Evolutionary conservation across 2,797 vertebrate genomes (phyloP).

Genomic region (Atherinosoma microstoma): DNA sequence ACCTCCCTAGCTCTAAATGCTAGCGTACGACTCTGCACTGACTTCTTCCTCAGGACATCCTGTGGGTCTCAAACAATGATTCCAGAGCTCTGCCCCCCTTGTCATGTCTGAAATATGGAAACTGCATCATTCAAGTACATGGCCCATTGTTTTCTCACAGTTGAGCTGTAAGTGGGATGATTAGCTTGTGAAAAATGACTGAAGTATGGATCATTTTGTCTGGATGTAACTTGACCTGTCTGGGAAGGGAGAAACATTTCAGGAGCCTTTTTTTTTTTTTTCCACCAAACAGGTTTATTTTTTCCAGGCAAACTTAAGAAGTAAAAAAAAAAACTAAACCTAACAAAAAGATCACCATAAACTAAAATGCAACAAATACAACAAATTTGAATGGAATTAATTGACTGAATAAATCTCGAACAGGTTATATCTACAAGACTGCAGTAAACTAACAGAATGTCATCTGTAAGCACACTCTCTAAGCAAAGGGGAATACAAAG

Average conservation of each 20-base stretch:
- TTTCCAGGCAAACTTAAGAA: neutral
- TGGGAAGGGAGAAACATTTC: neutral
- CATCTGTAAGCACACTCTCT: conserved; percentile 41
- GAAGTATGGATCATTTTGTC: conserved; percentile 11
- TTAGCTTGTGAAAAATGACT: conserved; percentile 40
- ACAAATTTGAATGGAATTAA: conserved; percentile 2
- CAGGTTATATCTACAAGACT: conserved; percentile 12
- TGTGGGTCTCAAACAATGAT: conserved; percentile 94
- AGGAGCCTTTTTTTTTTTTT: neutral
- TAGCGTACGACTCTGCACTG: conserved; percentile 66
- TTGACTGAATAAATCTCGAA: conserved; percentile 3
- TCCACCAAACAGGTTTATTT: neutral
- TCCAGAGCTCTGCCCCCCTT: conserved; percentile 79
- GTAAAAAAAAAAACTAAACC: neutral
- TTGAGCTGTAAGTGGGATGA: conserved; percentile 33
- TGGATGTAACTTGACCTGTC: conserved; percentile 15
- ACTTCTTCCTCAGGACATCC: conserved; percentile 99
- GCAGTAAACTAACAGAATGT: conserved; percentile 34
- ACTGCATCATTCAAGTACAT: conserved; percentile 72
- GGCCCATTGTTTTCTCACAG: conserved; percentile 69
- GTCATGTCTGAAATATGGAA: conserved; percentile 79
- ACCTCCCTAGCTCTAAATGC: conserved; percentile 73
- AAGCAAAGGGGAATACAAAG: conserved; percentile 35
- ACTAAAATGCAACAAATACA: neutral
- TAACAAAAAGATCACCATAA: neutral